A percentile compares a stretch with the other conserved stretches of the same genome.
Conservation (phyloP, 1,140 invertebrate genomes). For the Plectrocnemia conspersa region DNA sequence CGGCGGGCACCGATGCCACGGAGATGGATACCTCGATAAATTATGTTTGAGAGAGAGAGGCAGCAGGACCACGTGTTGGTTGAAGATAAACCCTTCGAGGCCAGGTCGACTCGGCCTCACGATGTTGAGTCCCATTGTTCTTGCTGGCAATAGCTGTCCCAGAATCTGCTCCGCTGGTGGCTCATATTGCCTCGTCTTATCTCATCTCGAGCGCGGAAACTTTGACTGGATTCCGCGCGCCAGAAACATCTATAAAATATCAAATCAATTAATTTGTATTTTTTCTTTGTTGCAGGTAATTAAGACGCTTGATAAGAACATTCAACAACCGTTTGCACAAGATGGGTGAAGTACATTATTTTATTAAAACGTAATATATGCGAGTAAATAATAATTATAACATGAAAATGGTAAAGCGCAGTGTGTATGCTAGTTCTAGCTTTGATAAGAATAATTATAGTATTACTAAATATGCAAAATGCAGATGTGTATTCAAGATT, state of each 20-base stretch:
- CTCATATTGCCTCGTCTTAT: constrained; percentile 23
- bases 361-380: no score
- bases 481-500: no score
- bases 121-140: constrained; percentile 9
- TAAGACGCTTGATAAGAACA: no score
- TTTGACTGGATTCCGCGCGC: constrained; percentile 3
- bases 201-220: constrained; percentile 10
- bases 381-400: no score
- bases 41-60: constrained; percentile 9
- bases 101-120: constrained; percentile 12
- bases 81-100: constrained; percentile 11
- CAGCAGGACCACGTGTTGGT: neutral
- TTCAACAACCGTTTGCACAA: neutral
- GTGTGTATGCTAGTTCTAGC: no score
- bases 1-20: constrained; percentile 17
- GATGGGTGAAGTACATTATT: no score
- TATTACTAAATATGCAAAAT: no score
- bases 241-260: neutral
- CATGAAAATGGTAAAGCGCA: no score
- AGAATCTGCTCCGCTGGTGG: constrained; percentile 6
- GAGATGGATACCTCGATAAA: constrained; percentile 16
- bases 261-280: neutral
- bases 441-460: no score
- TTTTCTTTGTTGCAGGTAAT: neutral
- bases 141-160: constrained; percentile 2